Evolutionary conservation across 2,888 invertebrate genomes (phyloP), one percentile per base, ranked within the genome.

Genomic region (Ichneumoninae sp.): DNA sequence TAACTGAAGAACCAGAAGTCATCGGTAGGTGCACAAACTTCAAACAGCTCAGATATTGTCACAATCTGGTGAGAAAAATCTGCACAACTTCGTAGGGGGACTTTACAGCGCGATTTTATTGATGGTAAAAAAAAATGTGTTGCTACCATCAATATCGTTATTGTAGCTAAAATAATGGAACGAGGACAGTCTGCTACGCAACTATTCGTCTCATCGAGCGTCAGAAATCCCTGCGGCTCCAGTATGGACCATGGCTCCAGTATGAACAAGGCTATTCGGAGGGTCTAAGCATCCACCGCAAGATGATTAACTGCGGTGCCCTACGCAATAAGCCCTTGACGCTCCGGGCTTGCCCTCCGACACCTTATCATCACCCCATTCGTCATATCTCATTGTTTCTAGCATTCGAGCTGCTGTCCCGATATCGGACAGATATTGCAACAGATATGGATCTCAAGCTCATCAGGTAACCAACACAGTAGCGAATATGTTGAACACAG

Each of bases 271-370:
- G 57, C 22, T 65, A 30, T 65, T 47, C 50, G 65, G 36, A 57
- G 16, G 44, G 70, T 70, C 83, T 80, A 16, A 40, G 44, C 80
- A 75, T 83, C 80, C 80, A 74, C 83, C 36, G 71, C 22, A 71
- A 54, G 80, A 66, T 76, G 76, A 76, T 76, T 85, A 85, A 85
- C 82, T 40, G 60, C 72, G 44, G 54, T 13, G 71, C 52, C 54
- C n/a, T 33, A 54, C 40, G 54, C 71, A 71, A 71, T 54, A 22
- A 36, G 54, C 36, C 54, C 52, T 71, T 36, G 62, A 52, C 71
- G 30, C 40, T 54, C 40, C 71, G 54, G 62, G 62, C n/a, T 54
- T 57, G 57, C 57, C 57, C 57, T 57, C 26, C 26, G 57, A 26
- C 57, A 57, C 71, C 71, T 71, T 57, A 71, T 57, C 57, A 44